Conservation (phyloP, 1,140 invertebrate genomes). For the Xylocopa sonorina region DNA sequence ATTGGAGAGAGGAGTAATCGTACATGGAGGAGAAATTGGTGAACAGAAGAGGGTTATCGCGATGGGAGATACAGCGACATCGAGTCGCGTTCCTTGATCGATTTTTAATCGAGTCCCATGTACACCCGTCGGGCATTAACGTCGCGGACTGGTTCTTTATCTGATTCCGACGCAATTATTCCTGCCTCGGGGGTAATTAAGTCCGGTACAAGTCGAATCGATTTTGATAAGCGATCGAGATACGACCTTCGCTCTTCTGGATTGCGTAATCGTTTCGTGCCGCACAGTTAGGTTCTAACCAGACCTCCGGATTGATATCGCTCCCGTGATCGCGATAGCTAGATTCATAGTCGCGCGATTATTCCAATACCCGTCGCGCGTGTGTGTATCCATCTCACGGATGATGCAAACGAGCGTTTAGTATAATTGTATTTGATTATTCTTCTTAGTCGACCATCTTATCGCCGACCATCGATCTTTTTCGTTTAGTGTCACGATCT, state of each 20-base stretch:
- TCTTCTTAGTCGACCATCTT: no score
- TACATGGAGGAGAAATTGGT: not conserved
- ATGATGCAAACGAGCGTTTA: not conserved
- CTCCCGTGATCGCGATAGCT: not conserved
- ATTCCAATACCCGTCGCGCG: not conserved
- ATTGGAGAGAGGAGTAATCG: constrained; percentile 9
- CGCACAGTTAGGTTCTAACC: not conserved
- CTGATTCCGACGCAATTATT: constrained; percentile 51
- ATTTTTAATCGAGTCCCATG: constrained; percentile 26
- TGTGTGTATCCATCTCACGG: no score
- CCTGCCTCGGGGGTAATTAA: constrained; percentile 43
- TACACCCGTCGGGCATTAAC: constrained; percentile 18
- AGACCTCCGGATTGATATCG: constrained; percentile 5
- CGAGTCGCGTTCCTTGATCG: constrained; percentile 21
- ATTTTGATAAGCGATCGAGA: constrained; percentile 43
- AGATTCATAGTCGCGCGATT: not conserved
- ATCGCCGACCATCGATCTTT: no score
- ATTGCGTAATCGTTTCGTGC: constrained; percentile 29
- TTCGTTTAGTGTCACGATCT: no score
- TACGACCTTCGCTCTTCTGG: not conserved
- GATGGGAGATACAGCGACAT: constrained; percentile 3
- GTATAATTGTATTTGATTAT: not conserved
- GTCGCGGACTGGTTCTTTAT: constrained; percentile 46
- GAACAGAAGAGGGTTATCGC: not conserved
- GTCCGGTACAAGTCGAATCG: constrained; percentile 27